phyloP scores from a whole-genome alignment of 2,797 vertebrate genomes.

The Cirrhinus molitorella region DNA sequence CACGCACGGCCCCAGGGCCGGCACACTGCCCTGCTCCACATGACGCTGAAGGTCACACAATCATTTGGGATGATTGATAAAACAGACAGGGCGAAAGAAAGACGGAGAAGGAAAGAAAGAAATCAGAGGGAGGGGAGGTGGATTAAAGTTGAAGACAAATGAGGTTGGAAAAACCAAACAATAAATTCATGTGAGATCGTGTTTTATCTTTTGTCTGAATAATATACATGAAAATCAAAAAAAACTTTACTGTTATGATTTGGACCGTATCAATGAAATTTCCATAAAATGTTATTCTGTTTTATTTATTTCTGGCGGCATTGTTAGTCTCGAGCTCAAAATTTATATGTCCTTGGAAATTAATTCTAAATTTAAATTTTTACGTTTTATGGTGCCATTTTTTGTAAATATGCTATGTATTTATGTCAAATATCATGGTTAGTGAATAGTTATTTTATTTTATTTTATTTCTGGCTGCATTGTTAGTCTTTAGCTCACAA shows the following conservation, averaged over 20 bases:
- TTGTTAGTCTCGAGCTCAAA: too few relatives aligned
- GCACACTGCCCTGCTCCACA: slow-evolving; percentile 61
- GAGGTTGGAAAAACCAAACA: neutral
- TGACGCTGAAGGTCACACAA: slow-evolving; percentile 69
- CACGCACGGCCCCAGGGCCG: slow-evolving; percentile 63
- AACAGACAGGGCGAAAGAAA: slow-evolving; percentile 31
- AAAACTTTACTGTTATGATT: too few relatives aligned
- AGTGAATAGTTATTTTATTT: too few relatives aligned
- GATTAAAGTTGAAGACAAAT: neutral
- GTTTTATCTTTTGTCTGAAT: neutral
- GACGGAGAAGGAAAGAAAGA: neutral
- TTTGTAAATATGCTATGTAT: too few relatives aligned
- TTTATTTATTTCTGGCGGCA: neutral
- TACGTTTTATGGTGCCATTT: too few relatives aligned
- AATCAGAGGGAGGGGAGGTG: neutral
- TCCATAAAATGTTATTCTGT: neutral
- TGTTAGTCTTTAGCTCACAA: too few relatives aligned
- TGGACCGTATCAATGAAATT: too few relatives aligned
- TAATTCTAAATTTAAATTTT: too few relatives aligned
- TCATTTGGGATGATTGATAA: slow-evolving; percentile 58
- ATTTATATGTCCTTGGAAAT: too few relatives aligned
- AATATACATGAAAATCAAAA: neutral
- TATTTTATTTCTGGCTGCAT: too few relatives aligned
- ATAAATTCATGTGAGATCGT: too few relatives aligned
- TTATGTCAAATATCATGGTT: too few relatives aligned